Percentiles rank a stretch among this genome's conserved stretches.
Evolutionary conservation across 2,797 vertebrate genomes (phyloP).

Genomic region (Pseudochirops cupreus): DNA sequence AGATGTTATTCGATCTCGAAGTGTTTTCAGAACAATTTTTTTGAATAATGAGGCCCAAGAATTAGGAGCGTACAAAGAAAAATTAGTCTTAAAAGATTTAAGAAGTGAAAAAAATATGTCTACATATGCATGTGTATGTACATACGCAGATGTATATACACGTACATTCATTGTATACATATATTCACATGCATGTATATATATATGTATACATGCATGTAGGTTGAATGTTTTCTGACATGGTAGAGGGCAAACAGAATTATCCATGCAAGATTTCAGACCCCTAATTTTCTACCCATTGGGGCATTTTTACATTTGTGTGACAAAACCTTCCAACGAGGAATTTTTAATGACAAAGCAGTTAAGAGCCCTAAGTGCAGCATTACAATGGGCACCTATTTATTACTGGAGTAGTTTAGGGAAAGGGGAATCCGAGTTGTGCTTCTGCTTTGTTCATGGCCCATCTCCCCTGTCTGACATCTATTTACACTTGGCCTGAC

Average conservation of each 20-base stretch:
- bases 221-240: constrained; percentile 50
- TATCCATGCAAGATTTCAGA: constrained; percentile 73
- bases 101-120: constrained; percentile 33
- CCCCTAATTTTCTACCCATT: constrained; percentile 65
- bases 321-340: constrained; percentile 72
- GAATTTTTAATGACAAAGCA: constrained; percentile 74
- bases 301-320: constrained; percentile 73
- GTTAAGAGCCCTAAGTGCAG: constrained; percentile 63
- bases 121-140: neutral
- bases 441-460: constrained; percentile 27
- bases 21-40: constrained; percentile 21
- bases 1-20: constrained; percentile 22
- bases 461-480: constrained; percentile 38
- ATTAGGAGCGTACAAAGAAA: constrained; percentile 58
- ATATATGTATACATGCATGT: neutral
- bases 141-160: neutral
- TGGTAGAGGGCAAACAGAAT: constrained; percentile 72
- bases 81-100: constrained; percentile 61
- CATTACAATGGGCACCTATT: constrained; percentile 1
- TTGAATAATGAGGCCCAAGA: constrained; percentile 53
- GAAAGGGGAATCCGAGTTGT: neutral
- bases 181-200: neutral
- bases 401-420: constrained; percentile 64
- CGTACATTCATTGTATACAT: neutral
- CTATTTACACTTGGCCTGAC: neutral